Evolutionary conservation across 2,888 invertebrate genomes (phyloP).

Genomic region (Neoscelio sp.): DNA sequence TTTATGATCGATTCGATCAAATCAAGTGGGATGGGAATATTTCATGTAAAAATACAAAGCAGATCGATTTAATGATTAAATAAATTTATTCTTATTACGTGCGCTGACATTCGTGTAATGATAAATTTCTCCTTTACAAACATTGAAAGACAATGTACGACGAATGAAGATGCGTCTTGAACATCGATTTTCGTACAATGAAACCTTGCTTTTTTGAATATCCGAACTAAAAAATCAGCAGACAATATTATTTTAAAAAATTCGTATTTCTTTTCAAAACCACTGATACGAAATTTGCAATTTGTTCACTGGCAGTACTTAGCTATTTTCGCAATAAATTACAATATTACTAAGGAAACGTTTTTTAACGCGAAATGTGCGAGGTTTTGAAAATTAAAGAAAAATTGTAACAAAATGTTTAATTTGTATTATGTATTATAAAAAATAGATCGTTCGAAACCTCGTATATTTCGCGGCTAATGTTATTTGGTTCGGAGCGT

Average conservation of each 20-base stretch:
- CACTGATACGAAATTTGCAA: conserved; percentile 26
- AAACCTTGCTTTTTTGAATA: conserved; percentile 9
- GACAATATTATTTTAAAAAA: no score
- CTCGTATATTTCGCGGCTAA: conserved; percentile 21
- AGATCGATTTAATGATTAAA: conserved; percentile 66
- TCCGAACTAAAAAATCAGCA: no score
- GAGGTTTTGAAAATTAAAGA: conserved; percentile 20
- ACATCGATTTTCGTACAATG: conserved; percentile 17
- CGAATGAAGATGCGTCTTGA: neutral
- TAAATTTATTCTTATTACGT: conserved; percentile 71
- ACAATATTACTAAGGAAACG: conserved; percentile 31
- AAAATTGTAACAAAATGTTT: neutral
- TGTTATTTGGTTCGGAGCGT: conserved; percentile 38
- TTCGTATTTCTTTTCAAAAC: conserved; percentile 19
- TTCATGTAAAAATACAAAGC: neutral
- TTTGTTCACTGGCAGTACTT: conserved; percentile 69
- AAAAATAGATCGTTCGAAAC: conserved; percentile 5
- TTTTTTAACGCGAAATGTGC: conserved; percentile 31
- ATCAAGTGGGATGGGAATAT: no score
- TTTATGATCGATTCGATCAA: no score
- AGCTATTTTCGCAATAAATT: conserved; percentile 62
- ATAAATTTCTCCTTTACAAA: conserved; percentile 26
- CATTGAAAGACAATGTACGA: conserved; percentile 41
- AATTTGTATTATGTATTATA: neutral
- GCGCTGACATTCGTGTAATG: conserved; percentile 68